These are phyloP conservation scores for Anarsia innoxiella DNA, from an alignment of 2,888 invertebrate genomes.

Conservation along the genomic window DNA sequence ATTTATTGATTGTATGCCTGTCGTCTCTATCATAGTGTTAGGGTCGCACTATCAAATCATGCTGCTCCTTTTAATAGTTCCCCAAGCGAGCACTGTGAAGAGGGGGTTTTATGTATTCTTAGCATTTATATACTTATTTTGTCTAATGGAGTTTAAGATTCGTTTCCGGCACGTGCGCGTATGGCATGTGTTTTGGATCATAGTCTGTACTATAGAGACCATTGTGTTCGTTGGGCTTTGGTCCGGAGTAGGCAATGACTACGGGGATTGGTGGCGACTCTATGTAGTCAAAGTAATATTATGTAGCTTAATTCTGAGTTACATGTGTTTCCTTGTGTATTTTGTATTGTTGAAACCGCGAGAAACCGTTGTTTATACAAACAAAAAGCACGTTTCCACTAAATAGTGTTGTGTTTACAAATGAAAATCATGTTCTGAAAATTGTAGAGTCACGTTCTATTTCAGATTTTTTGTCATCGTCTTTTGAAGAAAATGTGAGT, in stretches of 20 bases:
- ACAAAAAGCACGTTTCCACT: slow-evolving; percentile 24
- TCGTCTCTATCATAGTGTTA: slow-evolving; percentile 75
- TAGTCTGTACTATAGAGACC: slow-evolving; percentile 79
- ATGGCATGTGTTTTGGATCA: slow-evolving; percentile 81
- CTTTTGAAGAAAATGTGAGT: no score
- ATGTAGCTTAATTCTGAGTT: slow-evolving; percentile 74
- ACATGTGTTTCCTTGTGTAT: slow-evolving; percentile 78
- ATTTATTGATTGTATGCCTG: slow-evolving; percentile 80
- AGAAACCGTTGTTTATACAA: slow-evolving; percentile 67
- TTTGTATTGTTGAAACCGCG: slow-evolving; percentile 78
- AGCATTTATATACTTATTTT: slow-evolving; percentile 83
- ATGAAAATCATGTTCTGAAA: neutral
- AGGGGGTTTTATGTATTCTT: slow-evolving; percentile 80
- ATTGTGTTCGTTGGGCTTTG: slow-evolving; percentile 81
- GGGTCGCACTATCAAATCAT: slow-evolving; percentile 79
- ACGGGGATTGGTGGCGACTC: slow-evolving; percentile 81
- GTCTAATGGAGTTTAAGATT: slow-evolving; percentile 86
- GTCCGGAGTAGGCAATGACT: slow-evolving; percentile 61
- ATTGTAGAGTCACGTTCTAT: neutral
- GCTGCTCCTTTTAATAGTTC: slow-evolving; percentile 79
- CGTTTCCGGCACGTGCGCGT: slow-evolving; percentile 82
- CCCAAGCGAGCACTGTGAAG: slow-evolving; percentile 72
- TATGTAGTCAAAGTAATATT: slow-evolving; percentile 79
- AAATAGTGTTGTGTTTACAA: slow-evolving; percentile 7
- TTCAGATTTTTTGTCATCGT: slow-evolving; percentile 1